Evolutionary conservation across 2,797 vertebrate species (phyloP), one percentile per base, ranked within the genome.

Genomic region (Gadopsis bispinosus): DNA sequence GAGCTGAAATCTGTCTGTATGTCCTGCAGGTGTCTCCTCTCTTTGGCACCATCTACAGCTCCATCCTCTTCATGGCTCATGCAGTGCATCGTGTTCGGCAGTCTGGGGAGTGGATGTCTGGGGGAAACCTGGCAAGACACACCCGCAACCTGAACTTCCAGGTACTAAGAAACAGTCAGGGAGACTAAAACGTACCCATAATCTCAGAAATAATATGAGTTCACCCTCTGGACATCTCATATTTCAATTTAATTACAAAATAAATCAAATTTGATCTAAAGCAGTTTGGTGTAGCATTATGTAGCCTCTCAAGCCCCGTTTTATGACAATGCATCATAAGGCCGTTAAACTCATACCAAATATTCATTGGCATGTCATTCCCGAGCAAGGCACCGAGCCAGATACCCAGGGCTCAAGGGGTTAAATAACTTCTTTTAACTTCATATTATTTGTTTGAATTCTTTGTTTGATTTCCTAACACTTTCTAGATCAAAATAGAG

Each of bases 21-120:
- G 33, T 35, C 33, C 61, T 16, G 10, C 80, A 96, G 95, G 95
- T 96, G 20, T 97, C 96, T 10, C 96, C 96, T 39, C 91, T 96
- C 45, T 96, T 96, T 72, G 96, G 96, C 20, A 96, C 96, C 59
- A 94, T 96, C 90, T 96, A 97, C 90, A 95, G 88, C 87, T 95
- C 96, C 0, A 74, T 97, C 4, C 58, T 96, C 45, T 84, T 96
- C 73, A 86, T 95, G 92, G 96, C 96, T 77, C 92, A 96, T 35
- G 92, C 95, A 0, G 88, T 96, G 80, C 92, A 93, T 47, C 88
- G 56, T 1, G 81, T 95, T 33, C 83, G 65, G 10, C 69, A 69
- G 20, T 89, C 93, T 0, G 51, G 91, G 37, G 64, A 87, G 33
- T 94, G 94, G 94, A 87, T 95, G 80, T 96, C 95, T 12, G 95